Evolutionary conservation across 30 jellyfish, hydroid and myxozoan species (phyloP).

Genomic region (Euphysa ruthae): DNA sequence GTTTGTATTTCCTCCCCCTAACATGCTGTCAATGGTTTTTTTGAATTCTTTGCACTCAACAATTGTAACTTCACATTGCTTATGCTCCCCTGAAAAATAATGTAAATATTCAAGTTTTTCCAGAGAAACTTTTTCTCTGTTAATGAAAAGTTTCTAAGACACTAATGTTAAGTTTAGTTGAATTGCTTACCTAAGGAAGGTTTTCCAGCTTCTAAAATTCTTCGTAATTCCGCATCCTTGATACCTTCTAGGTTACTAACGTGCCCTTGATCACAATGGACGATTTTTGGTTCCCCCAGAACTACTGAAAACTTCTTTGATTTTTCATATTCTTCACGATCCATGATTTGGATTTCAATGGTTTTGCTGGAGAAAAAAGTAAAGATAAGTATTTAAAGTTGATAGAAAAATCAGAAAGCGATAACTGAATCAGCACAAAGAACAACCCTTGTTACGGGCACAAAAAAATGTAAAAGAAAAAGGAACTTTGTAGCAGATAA

Average conservation of each 20-base stretch:
- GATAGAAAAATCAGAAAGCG: background rate
- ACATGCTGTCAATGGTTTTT: constrained; percentile 87
- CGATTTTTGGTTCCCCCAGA: constrained; percentile 81
- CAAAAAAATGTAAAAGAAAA: no score
- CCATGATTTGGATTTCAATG: constrained; percentile 71
- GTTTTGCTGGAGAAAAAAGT: constrained; percentile 53
- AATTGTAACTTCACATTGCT: constrained; percentile 43
- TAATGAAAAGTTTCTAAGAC: no score
- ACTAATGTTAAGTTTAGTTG: no score
- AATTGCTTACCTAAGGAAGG: constrained; percentile 97
- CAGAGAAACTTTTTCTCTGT: no score
- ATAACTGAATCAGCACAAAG: no score
- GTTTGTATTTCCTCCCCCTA: constrained; percentile 62
- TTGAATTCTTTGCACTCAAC: constrained; percentile 90
- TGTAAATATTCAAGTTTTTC: no score
- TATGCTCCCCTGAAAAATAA: constrained; percentile 61
- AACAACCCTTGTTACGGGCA: no score
- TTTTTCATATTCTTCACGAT: constrained; percentile 92
- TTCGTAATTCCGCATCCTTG: constrained; percentile 64
- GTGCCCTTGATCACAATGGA: constrained; percentile 45
- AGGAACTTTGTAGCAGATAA: no score
- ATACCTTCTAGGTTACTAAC: constrained; percentile 51
- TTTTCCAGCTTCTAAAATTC: constrained; percentile 84
- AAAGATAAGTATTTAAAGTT: background rate
- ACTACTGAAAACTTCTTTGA: constrained; percentile 42